phyloP scores from a whole-genome alignment of 2,113 vertebrate species.

The Chlamydotis undulata region DNA sequence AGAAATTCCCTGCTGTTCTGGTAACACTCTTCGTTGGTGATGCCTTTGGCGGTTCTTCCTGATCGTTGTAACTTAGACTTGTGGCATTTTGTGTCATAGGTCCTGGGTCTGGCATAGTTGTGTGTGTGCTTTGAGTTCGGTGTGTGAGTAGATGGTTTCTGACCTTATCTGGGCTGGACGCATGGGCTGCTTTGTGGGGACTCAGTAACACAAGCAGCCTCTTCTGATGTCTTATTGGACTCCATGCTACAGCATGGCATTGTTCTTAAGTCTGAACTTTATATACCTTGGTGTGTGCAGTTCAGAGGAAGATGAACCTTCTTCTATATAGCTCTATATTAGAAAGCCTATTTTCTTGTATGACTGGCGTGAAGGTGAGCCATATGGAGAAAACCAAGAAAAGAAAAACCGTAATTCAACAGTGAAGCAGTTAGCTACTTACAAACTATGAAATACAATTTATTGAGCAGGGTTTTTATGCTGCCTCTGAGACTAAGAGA shows the following conservation, averaged over 20 bases:
- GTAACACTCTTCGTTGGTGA: background rate
- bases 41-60: background rate
- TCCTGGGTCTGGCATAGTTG: background rate
- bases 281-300: background rate
- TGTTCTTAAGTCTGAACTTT: background rate
- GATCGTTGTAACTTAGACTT: background rate
- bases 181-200: background rate
- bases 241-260: background rate
- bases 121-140: background rate
- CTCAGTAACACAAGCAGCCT: background rate
- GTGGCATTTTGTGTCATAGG: background rate
- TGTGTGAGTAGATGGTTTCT: background rate
- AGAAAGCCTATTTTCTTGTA: background rate
- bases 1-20: background rate
- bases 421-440: background rate
- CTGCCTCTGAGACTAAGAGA: background rate
- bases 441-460: background rate
- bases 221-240: background rate
- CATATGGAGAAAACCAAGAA: background rate
- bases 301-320: background rate
- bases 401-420: background rate
- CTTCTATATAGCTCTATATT: background rate
- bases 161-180: background rate
- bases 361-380: background rate
- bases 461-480: background rate